A percentile compares a stretch with the other conserved stretches of the same genome.
Evolutionary conservation across 2,113 vertebrate species (phyloP).

Genomic region (Heloderma charlesbogerti): DNA sequence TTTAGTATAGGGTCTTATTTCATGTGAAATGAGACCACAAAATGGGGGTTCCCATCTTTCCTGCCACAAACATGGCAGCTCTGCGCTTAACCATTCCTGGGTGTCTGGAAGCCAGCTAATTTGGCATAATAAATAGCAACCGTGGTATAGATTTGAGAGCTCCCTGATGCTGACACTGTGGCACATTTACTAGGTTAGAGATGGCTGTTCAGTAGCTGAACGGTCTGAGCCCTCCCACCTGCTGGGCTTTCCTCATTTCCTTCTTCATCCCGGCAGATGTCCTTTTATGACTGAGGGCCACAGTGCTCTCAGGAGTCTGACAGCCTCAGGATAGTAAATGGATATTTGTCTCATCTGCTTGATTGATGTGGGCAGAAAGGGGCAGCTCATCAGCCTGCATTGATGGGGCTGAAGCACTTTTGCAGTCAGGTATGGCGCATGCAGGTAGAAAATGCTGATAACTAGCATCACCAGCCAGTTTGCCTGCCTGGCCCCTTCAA

Average conservation of each 20-base stretch:
- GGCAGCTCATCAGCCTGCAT: slow-evolving; percentile 3
- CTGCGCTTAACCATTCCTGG: not conserved
- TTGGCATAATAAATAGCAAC: not conserved
- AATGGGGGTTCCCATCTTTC: not conserved
- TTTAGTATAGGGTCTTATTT: not conserved
- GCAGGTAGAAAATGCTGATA: not conserved
- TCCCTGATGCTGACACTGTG: not conserved
- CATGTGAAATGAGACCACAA: not conserved
- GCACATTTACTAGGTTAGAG: not conserved
- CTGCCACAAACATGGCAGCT: not conserved
- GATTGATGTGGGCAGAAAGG: slow-evolving; percentile 18
- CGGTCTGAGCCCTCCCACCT: not conserved
- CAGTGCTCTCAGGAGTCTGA: not conserved
- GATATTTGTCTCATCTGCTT: slow-evolving; percentile 12
- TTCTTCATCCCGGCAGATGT: slow-evolving; percentile 17
- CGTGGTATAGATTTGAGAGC: not conserved
- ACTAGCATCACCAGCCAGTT: not conserved
- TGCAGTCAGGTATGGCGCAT: not conserved
- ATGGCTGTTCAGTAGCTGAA: slow-evolving; percentile 15
- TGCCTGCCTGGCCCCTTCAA: not conserved
- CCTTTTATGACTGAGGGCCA: slow-evolving; percentile 4
- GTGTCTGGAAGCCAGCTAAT: not conserved
- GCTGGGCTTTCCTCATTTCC: not conserved
- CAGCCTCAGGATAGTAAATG: slow-evolving; percentile 9
- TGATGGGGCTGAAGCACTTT: slow-evolving; percentile 7